A percentile compares a stretch with the other conserved stretches of the same genome.
Conservation (phyloP, 2,888 invertebrate genomes). For the Amiota mariae region DNA sequence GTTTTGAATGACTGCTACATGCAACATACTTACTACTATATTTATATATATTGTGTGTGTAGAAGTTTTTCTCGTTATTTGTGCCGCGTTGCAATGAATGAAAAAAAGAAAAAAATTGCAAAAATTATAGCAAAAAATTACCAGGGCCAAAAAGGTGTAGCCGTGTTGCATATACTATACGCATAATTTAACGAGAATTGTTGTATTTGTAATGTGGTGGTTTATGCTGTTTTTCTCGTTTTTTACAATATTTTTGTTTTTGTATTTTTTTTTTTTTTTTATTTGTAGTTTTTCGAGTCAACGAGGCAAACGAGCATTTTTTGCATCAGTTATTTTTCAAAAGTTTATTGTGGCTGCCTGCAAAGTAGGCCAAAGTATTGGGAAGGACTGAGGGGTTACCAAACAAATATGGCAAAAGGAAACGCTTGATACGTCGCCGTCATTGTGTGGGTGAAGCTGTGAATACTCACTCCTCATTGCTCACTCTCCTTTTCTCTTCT, state of each 20-base stretch:
- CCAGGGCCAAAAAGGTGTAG: slow-evolving; percentile 6
- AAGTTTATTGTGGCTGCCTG: slow-evolving; percentile 19
- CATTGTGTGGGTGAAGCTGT: not conserved
- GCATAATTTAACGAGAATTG: slow-evolving; percentile 23
- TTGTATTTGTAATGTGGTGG: too few relatives aligned
- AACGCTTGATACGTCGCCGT: not conserved
- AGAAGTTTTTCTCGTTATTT: too few relatives aligned
- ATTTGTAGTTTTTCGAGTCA: slow-evolving; percentile 5
- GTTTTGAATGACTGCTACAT: too few relatives aligned
- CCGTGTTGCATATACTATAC: not conserved
- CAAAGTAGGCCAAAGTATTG: slow-evolving; percentile 20
- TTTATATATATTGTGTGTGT: too few relatives aligned
- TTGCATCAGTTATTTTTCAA: slow-evolving; percentile 23
- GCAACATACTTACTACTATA: too few relatives aligned
- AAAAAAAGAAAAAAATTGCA: not conserved
- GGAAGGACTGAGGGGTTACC: not conserved
- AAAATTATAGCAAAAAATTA: slow-evolving; percentile 2
- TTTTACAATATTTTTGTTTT: not conserved
- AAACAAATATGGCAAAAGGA: not conserved
- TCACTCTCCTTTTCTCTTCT: too few relatives aligned
- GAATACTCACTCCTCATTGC: too few relatives aligned
- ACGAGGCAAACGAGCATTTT: not conserved
- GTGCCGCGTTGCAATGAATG: not conserved
- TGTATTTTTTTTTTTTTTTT: not conserved
- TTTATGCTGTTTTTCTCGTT: too few relatives aligned